Percentiles rank a stretch among this genome's conserved stretches.
phyloP scores from a whole-genome alignment of 2,113 vertebrate species.

The Aptenodytes forsteri region DNA sequence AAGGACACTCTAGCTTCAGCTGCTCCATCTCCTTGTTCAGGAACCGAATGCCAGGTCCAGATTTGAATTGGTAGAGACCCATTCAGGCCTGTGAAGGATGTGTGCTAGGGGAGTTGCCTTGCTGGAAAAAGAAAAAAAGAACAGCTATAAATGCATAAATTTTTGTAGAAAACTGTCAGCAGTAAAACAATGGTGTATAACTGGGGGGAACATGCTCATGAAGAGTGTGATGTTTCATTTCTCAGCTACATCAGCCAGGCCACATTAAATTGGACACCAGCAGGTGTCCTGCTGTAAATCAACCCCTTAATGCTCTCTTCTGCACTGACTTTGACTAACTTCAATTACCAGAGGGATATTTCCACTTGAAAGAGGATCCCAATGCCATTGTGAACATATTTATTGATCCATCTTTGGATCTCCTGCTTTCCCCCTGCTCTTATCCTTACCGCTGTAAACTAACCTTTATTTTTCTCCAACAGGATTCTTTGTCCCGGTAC shows the following conservation, averaged over 20 bases:
- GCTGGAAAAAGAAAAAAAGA: neutral
- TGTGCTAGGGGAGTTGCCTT: neutral
- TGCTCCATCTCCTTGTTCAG: neutral
- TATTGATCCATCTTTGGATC: neutral
- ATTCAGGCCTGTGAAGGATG: neutral
- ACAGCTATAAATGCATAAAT: neutral
- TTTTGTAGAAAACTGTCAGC: neutral
- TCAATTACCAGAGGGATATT: neutral
- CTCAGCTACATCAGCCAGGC: neutral
- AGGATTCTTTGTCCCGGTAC: neutral
- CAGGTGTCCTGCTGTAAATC: neutral
- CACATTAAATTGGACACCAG: neutral
- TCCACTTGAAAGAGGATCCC: neutral
- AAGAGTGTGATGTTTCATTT: neutral
- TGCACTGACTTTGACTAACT: neutral
- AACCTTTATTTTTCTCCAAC: neutral
- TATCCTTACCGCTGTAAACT: neutral
- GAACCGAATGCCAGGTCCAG: neutral
- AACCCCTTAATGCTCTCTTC: neutral
- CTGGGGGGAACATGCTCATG: neutral
- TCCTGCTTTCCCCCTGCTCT: neutral
- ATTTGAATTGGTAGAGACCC: neutral
- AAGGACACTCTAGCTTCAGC: neutral
- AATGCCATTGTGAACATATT: neutral
- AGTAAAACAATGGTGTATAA: neutral